phyloP scores from a whole-genome alignment of 2,113 vertebrate genomes.

The Myotis yumanensis region DNA sequence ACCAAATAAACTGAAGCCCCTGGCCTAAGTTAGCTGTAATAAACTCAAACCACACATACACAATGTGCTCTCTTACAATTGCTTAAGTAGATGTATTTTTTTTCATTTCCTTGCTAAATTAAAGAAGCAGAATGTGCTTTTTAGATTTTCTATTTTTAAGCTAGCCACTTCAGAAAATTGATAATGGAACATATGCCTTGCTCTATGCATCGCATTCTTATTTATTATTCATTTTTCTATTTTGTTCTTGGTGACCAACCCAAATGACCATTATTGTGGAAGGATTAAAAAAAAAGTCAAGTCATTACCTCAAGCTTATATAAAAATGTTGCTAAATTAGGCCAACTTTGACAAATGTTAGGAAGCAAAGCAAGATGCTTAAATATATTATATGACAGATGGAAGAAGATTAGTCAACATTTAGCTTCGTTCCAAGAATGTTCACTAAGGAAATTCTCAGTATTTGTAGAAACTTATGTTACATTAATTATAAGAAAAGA shows the following conservation, averaged over 20 bases:
- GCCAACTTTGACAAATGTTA: constrained; percentile 15
- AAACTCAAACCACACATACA: not conserved
- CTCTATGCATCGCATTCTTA: not conserved
- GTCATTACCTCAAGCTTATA: not conserved
- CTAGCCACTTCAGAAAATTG: not conserved
- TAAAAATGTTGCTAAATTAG: not conserved
- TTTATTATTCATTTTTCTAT: not conserved
- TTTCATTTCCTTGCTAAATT: not conserved
- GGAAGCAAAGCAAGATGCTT: not conserved
- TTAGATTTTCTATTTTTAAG: not conserved
- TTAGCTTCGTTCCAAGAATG: not conserved
- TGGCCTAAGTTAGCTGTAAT: not conserved
- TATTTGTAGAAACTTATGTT: not conserved
- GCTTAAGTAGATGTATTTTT: not conserved
- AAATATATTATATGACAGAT: not conserved
- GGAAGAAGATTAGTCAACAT: not conserved
- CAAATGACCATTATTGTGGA: not conserved
- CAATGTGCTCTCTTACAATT: not conserved
- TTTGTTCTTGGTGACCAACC: not conserved
- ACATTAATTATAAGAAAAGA: not conserved
- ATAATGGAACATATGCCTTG: not conserved
- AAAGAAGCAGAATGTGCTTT: not conserved
- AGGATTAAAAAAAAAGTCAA: not conserved
- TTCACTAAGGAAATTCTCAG: not conserved
- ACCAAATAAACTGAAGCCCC: not conserved